Base-by-base conservation (phyloP, 2,113 vertebrate species). In the Notarius lentiginosus region DNA sequence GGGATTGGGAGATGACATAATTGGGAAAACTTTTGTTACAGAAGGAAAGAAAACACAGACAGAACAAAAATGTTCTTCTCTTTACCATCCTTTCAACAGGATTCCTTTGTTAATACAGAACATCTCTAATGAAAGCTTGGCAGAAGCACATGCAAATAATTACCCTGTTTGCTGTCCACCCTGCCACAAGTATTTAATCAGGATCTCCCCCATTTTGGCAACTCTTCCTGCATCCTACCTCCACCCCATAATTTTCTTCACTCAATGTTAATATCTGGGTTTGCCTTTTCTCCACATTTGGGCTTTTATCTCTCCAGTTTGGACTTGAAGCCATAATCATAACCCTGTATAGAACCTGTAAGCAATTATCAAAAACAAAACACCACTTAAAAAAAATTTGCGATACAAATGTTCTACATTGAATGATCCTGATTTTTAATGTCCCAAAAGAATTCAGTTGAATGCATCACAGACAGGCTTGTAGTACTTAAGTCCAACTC, bases 161-260 rank as follows among this genome's bases (percentile, higher is more conserved):
- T n/a, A 61, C 30, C 34, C 10, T 47, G 79, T 47, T 61, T 81
- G 11, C 56, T 61, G 79, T 41, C 56, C 30, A 41, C 9, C 1
- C 27, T 60, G 30, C 79, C 79, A 61, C 56, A 81, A 47, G 79
- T 22, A 47, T 61, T 81, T 61, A 81, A 81, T 61, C 18, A 5
- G 79, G 1, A 17, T 4, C 58, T 41, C 61, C 30, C 34, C 34
- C 18, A 61, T 27, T 22, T 9, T 41, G 56, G 30, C 30, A 60
- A 80, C 27, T 41, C 56, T 20, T 60, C 30, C 27, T 24, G 20
- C 10, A 41, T 81, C 77, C 55, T 18, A 81, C 79, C 56, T 47
- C 18, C 30, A 22, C 30, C 56, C 1, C 11, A 58, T 56, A 56
- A 30, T 61, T 81, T 3, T 47, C 18, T 22, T 77, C 24, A 51